Percentiles rank a stretch among this genome's conserved stretches.
These are phyloP conservation scores for Synanthedon tipuliformis DNA, from an alignment of 2,888 invertebrate species.

Conservation along the genomic window DNA sequence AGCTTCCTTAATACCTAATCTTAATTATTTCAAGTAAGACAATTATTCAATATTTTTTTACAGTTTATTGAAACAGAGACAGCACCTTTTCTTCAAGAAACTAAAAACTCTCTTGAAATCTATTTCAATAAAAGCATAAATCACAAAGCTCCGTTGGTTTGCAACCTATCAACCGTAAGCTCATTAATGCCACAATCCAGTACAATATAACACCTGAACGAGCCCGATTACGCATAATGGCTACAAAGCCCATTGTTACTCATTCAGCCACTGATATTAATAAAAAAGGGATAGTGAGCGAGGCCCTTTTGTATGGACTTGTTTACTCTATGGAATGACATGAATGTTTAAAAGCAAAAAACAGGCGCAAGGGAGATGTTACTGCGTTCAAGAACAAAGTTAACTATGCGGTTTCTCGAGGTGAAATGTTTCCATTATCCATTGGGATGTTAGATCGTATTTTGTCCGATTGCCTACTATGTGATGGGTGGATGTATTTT, in stretches of 20 bases:
- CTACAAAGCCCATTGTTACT: slow-evolving; percentile 52
- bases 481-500: slow-evolving; percentile 7
- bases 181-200: slow-evolving; percentile 39
- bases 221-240: slow-evolving; percentile 56
- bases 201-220: slow-evolving; percentile 64
- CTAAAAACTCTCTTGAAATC: too few relatives aligned
- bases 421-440: slow-evolving; percentile 14
- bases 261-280: slow-evolving; percentile 59
- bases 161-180: slow-evolving; percentile 21
- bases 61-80: too few relatives aligned
- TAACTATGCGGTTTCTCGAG: slow-evolving; percentile 9
- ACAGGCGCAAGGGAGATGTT: slow-evolving; percentile 29
- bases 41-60: too few relatives aligned
- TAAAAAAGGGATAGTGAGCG: slow-evolving; percentile 59
- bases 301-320: slow-evolving; percentile 45
- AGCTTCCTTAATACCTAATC: too few relatives aligned
- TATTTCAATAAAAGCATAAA: too few relatives aligned
- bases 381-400: slow-evolving; percentile 23
- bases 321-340: slow-evolving; percentile 58
- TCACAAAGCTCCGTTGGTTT: not conserved
- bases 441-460: slow-evolving; percentile 14
- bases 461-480: slow-evolving; percentile 14
- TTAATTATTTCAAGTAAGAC: too few relatives aligned
- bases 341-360: slow-evolving; percentile 57
- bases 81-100: too few relatives aligned